A percentile compares a stretch with the other conserved stretches of the same genome.
These are phyloP conservation scores for Aradophagus sp. DNA, from an alignment of 1,140 invertebrate species.

Conservation along the genomic window DNA sequence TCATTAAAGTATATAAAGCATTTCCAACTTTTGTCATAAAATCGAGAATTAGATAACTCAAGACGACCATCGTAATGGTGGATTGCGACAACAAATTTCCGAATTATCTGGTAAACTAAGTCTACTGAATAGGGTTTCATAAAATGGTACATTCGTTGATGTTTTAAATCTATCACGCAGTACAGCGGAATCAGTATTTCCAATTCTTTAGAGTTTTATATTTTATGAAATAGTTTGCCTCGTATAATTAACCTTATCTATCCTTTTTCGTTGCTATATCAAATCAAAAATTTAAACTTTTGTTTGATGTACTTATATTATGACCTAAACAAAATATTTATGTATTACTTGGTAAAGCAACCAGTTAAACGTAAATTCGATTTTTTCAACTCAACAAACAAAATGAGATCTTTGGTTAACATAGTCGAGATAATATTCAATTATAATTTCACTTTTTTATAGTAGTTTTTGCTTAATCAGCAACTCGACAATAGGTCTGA, in stretches of 20 bases:
- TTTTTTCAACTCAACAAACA: too few relatives aligned
- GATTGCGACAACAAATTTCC: conserved; percentile 35
- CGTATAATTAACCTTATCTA: too few relatives aligned
- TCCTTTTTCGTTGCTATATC: too few relatives aligned
- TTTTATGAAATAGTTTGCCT: too few relatives aligned
- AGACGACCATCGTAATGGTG: conserved; percentile 34
- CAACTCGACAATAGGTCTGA: not conserved
- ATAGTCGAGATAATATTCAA: too few relatives aligned
- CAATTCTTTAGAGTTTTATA: conserved; percentile 16
- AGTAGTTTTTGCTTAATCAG: conserved; percentile 52
- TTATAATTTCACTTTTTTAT: too few relatives aligned
- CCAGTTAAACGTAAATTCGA: too few relatives aligned
- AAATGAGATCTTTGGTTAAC: too few relatives aligned
- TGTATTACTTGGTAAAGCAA: too few relatives aligned
- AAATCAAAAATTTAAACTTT: too few relatives aligned
- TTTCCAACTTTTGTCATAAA: conserved; percentile 40
- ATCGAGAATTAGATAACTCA: conserved; percentile 18
- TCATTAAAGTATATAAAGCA: conserved; percentile 23
- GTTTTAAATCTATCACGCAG: conserved; percentile 19
- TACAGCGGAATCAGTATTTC: conserved; percentile 21
- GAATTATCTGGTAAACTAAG: conserved; percentile 34
- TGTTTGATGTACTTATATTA: too few relatives aligned
- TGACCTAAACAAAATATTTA: too few relatives aligned
- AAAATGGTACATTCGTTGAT: conserved; percentile 22
- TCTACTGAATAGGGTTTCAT: conserved; percentile 25